Conservation (phyloP, 2,113 vertebrate genomes). For the Chaetops frenatus region DNA sequence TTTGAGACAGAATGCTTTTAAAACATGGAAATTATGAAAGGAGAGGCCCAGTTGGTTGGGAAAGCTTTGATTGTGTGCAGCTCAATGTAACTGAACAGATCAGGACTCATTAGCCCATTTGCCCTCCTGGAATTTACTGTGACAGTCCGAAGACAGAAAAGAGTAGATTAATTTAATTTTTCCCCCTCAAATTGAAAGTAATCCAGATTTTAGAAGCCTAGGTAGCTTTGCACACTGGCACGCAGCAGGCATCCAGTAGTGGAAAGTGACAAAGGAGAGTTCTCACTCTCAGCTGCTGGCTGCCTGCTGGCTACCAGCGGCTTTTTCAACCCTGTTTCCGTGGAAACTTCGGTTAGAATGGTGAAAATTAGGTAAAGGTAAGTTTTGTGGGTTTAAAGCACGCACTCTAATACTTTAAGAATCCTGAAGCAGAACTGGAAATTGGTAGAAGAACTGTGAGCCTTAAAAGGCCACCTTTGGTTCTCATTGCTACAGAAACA, state of each 20-base stretch:
- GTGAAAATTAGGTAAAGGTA: slow-evolving; percentile 72
- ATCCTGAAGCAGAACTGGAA: slow-evolving; percentile 52
- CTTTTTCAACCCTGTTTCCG: slow-evolving; percentile 69
- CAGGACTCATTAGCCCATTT: slow-evolving; percentile 35
- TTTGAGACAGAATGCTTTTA: background rate
- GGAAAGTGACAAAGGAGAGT: slow-evolving; percentile 70
- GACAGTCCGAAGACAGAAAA: slow-evolving; percentile 46
- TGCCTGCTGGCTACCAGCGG: slow-evolving; percentile 65
- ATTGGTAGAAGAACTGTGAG: slow-evolving; percentile 48
- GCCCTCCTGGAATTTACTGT: slow-evolving; percentile 60
- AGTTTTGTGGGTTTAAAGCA: slow-evolving; percentile 65
- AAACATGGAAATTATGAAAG: background rate
- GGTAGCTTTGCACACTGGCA: slow-evolving; percentile 66
- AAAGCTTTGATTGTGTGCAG: background rate
- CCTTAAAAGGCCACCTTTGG: slow-evolving; percentile 54
- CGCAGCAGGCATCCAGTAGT: slow-evolving; percentile 59
- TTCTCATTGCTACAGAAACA: slow-evolving; percentile 57
- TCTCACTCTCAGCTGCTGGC: slow-evolving; percentile 67
- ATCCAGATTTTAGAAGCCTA: slow-evolving; percentile 55
- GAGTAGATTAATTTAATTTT: slow-evolving; percentile 63
- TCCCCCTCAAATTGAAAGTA: slow-evolving; percentile 47
- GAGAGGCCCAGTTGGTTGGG: background rate
- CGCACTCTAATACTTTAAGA: slow-evolving; percentile 58
- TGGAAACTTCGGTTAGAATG: slow-evolving; percentile 70
- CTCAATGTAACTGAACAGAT: slow-evolving; percentile 13